phyloP scores from a whole-genome alignment of 2,888 invertebrate species.

The Matsumyia berberina region DNA sequence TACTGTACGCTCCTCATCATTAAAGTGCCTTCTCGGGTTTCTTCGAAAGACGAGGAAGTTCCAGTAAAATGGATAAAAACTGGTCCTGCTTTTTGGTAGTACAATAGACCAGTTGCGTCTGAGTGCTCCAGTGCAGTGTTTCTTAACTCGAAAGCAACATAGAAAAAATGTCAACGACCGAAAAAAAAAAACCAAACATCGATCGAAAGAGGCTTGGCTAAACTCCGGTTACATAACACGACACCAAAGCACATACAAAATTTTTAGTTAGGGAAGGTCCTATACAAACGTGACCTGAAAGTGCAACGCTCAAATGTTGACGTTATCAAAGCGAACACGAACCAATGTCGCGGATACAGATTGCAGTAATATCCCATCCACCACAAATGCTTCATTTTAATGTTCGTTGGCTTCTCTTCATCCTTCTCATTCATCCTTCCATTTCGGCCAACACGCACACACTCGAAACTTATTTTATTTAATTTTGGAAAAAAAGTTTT shows the following conservation, averaged over 20 bases:
- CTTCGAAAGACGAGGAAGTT: no score
- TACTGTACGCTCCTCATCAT: no score
- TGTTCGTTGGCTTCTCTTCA: background rate
- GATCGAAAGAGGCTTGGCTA: background rate
- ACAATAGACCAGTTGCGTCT: no score
- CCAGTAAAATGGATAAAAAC: no score
- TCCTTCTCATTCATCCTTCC: background rate
- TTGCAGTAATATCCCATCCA: conserved; percentile 49
- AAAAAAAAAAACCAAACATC: no score
- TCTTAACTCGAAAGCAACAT: no score
- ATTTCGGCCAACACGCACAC: conserved; percentile 20
- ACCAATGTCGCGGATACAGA: conserved; percentile 31
- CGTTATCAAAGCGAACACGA: conserved; percentile 15
- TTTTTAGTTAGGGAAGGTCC: conserved; percentile 24
- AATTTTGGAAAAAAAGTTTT: conserved; percentile 35
- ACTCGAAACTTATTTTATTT: conserved; percentile 55
- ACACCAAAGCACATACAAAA: conserved; percentile 3
- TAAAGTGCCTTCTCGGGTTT: no score
- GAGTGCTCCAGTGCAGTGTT: no score
- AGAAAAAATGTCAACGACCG: no score
- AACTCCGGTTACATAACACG: conserved; percentile 28
- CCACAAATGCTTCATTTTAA: conserved; percentile 30
- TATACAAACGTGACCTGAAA: conserved; percentile 39
- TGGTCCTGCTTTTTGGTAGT: no score
- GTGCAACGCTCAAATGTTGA: conserved; percentile 13